Conservation (phyloP, 2,888 invertebrate species). For the Molorchus minor region DNA sequence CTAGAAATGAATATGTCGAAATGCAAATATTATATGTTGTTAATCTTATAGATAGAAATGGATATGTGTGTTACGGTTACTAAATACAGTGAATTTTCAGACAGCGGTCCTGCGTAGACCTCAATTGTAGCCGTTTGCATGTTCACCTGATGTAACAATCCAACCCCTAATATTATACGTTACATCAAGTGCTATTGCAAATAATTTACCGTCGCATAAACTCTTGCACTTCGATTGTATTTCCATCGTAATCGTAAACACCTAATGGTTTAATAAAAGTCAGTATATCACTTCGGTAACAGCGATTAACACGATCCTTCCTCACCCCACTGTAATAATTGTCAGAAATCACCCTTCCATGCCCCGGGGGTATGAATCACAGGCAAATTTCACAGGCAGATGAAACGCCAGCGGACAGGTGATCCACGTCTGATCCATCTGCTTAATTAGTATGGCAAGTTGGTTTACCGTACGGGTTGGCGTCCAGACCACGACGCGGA, state of each 20-base stretch:
- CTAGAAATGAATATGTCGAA: too few relatives aligned
- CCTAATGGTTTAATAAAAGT: slow-evolving; percentile 50
- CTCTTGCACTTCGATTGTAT: slow-evolving; percentile 31
- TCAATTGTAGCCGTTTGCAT: too few relatives aligned
- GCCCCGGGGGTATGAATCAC: slow-evolving; percentile 54
- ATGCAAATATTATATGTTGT: too few relatives aligned
- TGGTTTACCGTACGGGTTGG: slow-evolving; percentile 30
- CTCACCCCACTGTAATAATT: slow-evolving; percentile 29
- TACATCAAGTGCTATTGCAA: slow-evolving; percentile 36
- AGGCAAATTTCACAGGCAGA: slow-evolving; percentile 53
- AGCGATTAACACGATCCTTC: slow-evolving; percentile 37
- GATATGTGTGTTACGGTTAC: too few relatives aligned
- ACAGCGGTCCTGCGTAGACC: too few relatives aligned
- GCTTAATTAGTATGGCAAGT: slow-evolving; percentile 45
- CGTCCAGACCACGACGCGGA: slow-evolving; percentile 21
- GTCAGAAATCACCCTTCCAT: slow-evolving; percentile 24
- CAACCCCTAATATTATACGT: too few relatives aligned
- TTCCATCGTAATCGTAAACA: slow-evolving; percentile 42
- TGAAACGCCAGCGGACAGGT: slow-evolving; percentile 52
- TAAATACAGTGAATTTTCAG: too few relatives aligned
- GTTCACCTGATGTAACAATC: too few relatives aligned
- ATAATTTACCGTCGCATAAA: slow-evolving; percentile 39
- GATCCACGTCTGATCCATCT: slow-evolving; percentile 49
- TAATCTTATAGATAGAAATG: too few relatives aligned
- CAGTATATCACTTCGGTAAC: slow-evolving; percentile 46